Evolutionary conservation across 2,888 invertebrate species (phyloP), one percentile per base, ranked within the genome.

Genomic region (Philereme vetulata): DNA sequence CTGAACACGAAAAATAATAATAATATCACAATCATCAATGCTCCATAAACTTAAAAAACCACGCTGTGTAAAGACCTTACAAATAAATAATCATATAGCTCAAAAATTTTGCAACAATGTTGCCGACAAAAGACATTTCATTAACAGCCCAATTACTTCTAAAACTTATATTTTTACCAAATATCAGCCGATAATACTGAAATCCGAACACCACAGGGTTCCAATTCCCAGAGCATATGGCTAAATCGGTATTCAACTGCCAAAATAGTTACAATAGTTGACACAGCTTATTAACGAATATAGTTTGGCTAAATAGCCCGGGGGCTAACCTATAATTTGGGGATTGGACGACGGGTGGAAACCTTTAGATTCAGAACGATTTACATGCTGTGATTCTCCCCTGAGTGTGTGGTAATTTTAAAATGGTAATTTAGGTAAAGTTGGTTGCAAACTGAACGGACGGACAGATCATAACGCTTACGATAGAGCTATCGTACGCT

Each of bases 311-410:
- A 82, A 86, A 89, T 84, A 84, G 87, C 90, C 83, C 72, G 69
- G 74, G 82, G 89, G 79, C 75, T 80, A 90, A 86, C 87, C 89
- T 77, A 89, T 90, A 90, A 91, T 91, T 89, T 85, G 71, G 84
- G 82, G 77, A 73, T 71, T 64, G 67, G 70, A 75, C 85, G 85
- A 82, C 84, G 64, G 78, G 72, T 79, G 70, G 71, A 71, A 81
- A 75, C 80, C 81, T 84, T 77, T 76, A 75, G 77, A 81, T 83
- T 76, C 75, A 74, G 78, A 81, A 84, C 82, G 76, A 87, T 88
- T 88, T 80, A 80, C 81, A 81, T 81, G 81, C 84, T 81, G 80
- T 75, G 85, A 84, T 49, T 81, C 75, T 64, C 70, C 64, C 63
- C 72, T 55, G 59, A 60, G 65, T 68, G 64, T 72, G 74, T 78